Base-by-base conservation (phyloP, 2,113 vertebrate species). In the Nothobranchius furzeri region DNA sequence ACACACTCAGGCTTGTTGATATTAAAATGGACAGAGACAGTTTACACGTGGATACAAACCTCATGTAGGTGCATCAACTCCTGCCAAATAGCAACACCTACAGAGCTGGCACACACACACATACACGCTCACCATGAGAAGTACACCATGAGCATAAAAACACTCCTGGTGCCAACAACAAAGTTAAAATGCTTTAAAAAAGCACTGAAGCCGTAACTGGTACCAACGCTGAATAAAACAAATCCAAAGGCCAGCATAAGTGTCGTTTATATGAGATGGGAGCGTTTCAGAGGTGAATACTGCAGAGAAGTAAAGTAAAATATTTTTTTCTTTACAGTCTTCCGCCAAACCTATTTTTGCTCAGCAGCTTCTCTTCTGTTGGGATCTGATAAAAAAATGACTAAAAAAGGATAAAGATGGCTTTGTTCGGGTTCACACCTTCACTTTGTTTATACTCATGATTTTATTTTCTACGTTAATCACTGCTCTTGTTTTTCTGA, bases 31-130 rank as follows among this genome's bases (percentile, higher is more conserved):
- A 50, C 36, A 17, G 14, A 57, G 15, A 36, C 7, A 11, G 12
- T 35, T 13, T 56, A 14, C 43, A 55, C 10, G 37, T 7, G 17
- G 42, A 50, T 6, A 42, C 25, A 48, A 47, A 54, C 52, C 56
- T 61, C 47, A 49, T 42, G 24, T 24, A 30, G 46, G 17, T 50
- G n/a, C 17, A 58, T n/a, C 3, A 53, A 75, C 53, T 30, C 6
- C 30, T 66, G 64, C 64, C 61, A 78, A 70, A n/a, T 59, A 74
- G 67, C 36, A 54, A 48, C 66, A 73, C 52, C 67, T 68, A 64
- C 73, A 67, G 67, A 59, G 50, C 12, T 69, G 75, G 43, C 56
- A 37, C 1, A 17, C 13, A 55, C 17, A 13, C 17, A 42, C 54
- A 37, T 46, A 7, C 12, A 60, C 40, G 9, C 37, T 20, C 20